Evolutionary conservation across 2,113 vertebrate species (phyloP), one percentile per base, ranked within the genome.

Genomic region (Nothobranchius furzeri): DNA sequence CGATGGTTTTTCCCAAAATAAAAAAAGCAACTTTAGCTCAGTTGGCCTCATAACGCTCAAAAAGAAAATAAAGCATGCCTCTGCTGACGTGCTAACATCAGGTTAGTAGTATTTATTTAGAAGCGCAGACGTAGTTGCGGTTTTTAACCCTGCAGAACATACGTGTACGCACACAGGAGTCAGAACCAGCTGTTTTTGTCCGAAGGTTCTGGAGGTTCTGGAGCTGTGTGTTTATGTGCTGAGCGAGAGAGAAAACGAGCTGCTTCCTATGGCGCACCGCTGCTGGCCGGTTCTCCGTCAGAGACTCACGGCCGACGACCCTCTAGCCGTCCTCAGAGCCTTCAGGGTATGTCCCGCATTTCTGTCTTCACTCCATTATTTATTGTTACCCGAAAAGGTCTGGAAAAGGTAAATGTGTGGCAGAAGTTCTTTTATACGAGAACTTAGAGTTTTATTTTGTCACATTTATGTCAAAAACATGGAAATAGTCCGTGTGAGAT

Each of bases 201-300:
- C 36, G 12, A 35, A 99, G 97, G 93, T 95, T 1, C 71, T 99
- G 85, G 95, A 98, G 0, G 89, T 96, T 54, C 83, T 99, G 78
- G 92, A 95, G 76, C 84, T 96, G 42, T 95, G 95, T 13, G 89
- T 98, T 3, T 55, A 56, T 0, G 82, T 95, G 36, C 92, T 98
- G 66, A 91, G 92, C 64, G 87, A 93, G 70, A 87, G 85, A 1
- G 87, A 94, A 82, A 90, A 94, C 57, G 94, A 95, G 48, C 90
- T 98, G 66, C 93, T 98, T 43, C 97, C 97, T 13, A 86, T 98
- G 93, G 94, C 93, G 72, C 96, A 99, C 64, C 95, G 93, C 49
- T 92, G 89, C 79, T 99, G 97, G 97, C 96, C 95, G 3, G 86
- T 94, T 0, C 94, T 99, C 0, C 88, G 96, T 36, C 89, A 91